Evolutionary conservation across 2,113 vertebrate species (phyloP).

Genomic region (Panthera uncia): DNA sequence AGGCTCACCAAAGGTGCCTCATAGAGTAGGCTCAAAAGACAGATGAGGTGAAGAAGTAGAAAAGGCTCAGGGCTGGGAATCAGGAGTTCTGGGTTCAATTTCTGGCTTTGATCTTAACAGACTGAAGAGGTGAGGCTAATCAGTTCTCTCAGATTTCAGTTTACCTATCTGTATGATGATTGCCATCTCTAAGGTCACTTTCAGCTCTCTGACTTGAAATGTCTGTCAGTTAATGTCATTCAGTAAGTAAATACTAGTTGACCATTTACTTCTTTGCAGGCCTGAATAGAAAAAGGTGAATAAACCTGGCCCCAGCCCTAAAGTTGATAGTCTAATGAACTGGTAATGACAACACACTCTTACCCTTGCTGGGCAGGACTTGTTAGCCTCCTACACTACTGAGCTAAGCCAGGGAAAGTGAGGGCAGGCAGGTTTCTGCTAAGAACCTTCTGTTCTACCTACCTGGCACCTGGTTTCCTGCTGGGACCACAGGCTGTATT

Average conservation of each 20-base stretch:
- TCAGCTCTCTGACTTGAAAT: conserved; percentile 45
- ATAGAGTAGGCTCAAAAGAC: not conserved
- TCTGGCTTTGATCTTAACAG: not conserved
- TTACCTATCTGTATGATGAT: not conserved
- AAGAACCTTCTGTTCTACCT: conserved; percentile 1
- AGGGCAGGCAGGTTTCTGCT: not conserved
- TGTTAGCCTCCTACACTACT: conserved; percentile 7
- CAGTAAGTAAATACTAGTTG: conserved; percentile 15
- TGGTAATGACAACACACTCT: not conserved
- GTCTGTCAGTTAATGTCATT: conserved; percentile 1
- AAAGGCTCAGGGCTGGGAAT: not conserved
- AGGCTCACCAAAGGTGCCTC: not conserved
- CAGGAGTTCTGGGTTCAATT: conserved; percentile 19
- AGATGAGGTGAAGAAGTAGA: not conserved
- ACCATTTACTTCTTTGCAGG: conserved; percentile 9
- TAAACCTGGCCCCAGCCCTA: not conserved
- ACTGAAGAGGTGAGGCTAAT: not conserved
- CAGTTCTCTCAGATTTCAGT: conserved; percentile 32
- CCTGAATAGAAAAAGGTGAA: conserved; percentile 22
- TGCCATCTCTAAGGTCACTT: conserved; percentile 29
- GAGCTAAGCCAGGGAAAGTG: not conserved
- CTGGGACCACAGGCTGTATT: not conserved
- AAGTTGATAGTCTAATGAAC: conserved; percentile 8
- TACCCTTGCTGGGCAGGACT: not conserved
- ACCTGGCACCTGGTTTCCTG: not conserved